Evolutionary conservation across 1,140 invertebrate species (phyloP), one percentile per base, ranked within the genome.

Genomic region (Pogonognathellus flavescens): DNA sequence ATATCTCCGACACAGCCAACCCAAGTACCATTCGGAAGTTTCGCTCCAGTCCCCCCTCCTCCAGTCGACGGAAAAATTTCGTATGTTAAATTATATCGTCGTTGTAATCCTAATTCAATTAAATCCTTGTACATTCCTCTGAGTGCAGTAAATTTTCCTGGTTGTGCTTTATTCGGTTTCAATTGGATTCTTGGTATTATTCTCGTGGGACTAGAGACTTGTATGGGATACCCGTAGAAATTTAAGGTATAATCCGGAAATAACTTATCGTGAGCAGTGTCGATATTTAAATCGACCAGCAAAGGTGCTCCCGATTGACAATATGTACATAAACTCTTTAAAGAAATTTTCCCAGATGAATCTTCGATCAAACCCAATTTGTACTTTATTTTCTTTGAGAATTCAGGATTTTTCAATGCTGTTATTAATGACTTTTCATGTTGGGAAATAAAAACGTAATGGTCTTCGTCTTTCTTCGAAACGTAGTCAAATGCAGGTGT

Each of bases 1-100:
- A 86, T 57, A 50, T 86, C 81, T 2, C 85, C 85, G n/a, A 86
- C 85, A 53, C 25, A 84, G 18, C 85, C 85, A 16, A 31, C 13
- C 85, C 85, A 86, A 7, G 62, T 86, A 14, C n/a, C n/a, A n/a
- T n/a, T n/a, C n/a, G n/a, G n/a, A n/a, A n/a, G n/a, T n/a, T n/a
- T n/a, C n/a, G n/a, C 59, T 1, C 80, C 80, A 1, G 80, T 82
- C 14, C 70, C 70, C 55, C 50, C 50, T 0, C 50, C 50, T 9
- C 80, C 80, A 0, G 80, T 82, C n/a, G 80, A 52, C 8, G 80
- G 80, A 31, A 82, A 82, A 9, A 82, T 82, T 20, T 82, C 80
- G 13, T 55, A 82, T 7, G 80, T 55, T 8, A 82, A 55, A 57
- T 82, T 82, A 57, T 50, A 82, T n/a, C 18, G 16, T 20, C 14